Base-by-base conservation (phyloP, 2,888 invertebrate genomes). In the Dryobotodes eremita region DNA sequence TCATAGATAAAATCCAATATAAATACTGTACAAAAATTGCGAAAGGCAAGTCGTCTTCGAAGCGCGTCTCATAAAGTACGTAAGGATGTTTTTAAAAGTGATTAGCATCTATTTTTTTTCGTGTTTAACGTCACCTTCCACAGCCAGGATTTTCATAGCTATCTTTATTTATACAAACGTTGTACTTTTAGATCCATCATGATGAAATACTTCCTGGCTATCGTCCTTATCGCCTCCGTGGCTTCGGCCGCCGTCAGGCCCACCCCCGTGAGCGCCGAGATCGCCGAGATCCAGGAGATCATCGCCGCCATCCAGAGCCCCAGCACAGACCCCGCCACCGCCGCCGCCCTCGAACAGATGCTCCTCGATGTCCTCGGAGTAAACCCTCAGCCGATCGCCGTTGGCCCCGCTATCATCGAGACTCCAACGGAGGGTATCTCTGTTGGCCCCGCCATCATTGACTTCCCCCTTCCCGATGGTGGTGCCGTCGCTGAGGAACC, bases 191-290 rank as follows among this genome's bases (percentile, higher is more conserved):
- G 91, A 86, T 87, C 70, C 87, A 88, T 80, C 86, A 92, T 89
- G 66, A 95, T 95, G 95, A 95, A 95, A 92, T 94, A 89, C 93
- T 89, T 95, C 88, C 66, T 94, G 57, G 93, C 92, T 71, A 88
- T 95, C 88, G 93, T 93, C 71, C 88, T 94, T 64, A 89, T 94
- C 90, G 95, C 90, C 86, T 89, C 93, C 84, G 94, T 93, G 91
- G 94, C 94, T 69, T 92, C 93, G 84, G 93, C 93, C 82, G 89
- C 89, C 71, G 68, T 83, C 75, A 13, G 1, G 57, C 70, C 90
- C 59, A 90, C 85, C 77, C 92, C 91, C 59, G 15, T 86, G 75
- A 26, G 53, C 71, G 57, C 80, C 50, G 85, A 89, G 79, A 4
- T 75, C 5, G 88, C 88, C 17, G 86, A 89, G 85, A 75, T 89